Conservation (phyloP, 92 coral and sea anemone genomes). For the Desmophyllum pertusum region DNA sequence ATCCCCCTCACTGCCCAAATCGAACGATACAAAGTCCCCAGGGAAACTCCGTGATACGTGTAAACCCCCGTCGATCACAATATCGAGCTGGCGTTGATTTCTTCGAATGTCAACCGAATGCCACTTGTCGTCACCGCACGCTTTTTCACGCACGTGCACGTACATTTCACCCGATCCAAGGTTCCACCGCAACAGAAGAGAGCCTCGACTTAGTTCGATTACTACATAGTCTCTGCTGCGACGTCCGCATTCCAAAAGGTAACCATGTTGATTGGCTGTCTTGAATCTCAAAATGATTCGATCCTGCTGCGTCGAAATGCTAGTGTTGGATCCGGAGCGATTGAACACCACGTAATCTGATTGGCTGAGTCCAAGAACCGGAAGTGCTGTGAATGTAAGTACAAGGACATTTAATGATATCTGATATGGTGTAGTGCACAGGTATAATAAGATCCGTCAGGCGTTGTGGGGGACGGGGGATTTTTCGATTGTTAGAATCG, state of each 20-base stretch:
- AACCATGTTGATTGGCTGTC: constrained; percentile 48
- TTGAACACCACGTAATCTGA: constrained; percentile 38
- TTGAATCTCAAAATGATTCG: constrained; percentile 50
- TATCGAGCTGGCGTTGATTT: constrained; percentile 19
- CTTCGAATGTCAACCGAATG: constrained; percentile 51
- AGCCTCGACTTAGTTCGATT: constrained; percentile 50
- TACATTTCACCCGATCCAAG: constrained; percentile 59
- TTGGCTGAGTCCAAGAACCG: constrained; percentile 30
- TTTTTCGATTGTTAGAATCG: too few species aligned
- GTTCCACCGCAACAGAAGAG: constrained; percentile 54
- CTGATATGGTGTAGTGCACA: not conserved
- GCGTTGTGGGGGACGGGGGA: too few species aligned
- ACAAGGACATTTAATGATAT: not conserved
- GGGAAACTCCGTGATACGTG: constrained; percentile 42
- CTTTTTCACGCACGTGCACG: constrained; percentile 25
- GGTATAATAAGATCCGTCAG: not conserved
- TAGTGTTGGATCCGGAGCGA: constrained; percentile 23
- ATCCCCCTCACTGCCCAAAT: constrained; percentile 56
- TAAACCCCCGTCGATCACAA: constrained; percentile 19
- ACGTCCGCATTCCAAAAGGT: constrained; percentile 49
- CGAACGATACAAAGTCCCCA: constrained; percentile 46
- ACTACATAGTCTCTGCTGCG: constrained; percentile 51
- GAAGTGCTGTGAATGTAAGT: constrained; percentile 20
- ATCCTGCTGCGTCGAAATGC: constrained; percentile 45
- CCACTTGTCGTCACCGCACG: constrained; percentile 52